Evolutionary conservation across 2,113 vertebrate species (phyloP).

Genomic region (Panthera tigris): DNA sequence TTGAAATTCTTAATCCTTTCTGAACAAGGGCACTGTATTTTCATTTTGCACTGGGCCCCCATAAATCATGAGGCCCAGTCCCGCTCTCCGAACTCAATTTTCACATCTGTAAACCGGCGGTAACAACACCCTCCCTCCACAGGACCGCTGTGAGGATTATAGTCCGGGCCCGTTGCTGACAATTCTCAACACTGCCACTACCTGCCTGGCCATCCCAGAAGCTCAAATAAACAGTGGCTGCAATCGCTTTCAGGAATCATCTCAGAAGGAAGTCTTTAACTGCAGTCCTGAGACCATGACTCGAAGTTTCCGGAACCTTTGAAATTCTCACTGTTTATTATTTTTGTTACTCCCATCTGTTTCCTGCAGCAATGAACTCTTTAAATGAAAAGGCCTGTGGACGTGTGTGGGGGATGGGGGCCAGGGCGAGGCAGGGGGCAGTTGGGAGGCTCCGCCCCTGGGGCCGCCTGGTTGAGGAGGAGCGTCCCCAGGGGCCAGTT

Average conservation of each 20-base stretch:
- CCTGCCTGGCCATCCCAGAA: not conserved
- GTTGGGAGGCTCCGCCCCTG: not conserved
- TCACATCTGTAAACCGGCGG: not conserved
- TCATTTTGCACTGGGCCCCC: no score
- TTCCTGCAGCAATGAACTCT: conserved; percentile 54
- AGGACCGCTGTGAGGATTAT: accelerated
- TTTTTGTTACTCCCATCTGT: conserved; percentile 60
- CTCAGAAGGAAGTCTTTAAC: conserved; percentile 54
- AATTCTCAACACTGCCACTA: not conserved
- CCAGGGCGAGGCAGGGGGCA: not conserved
- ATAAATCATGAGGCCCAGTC: not conserved
- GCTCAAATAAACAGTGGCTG: not conserved
- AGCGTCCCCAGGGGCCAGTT: not conserved
- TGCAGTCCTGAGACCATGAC: not conserved
- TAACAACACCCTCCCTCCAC: not conserved
- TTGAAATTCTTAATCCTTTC: not conserved
- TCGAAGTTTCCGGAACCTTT: conserved; percentile 51
- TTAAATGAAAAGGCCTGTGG: not conserved
- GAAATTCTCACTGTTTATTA: conserved; percentile 55
- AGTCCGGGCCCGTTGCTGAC: not conserved
- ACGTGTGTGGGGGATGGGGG: not conserved
- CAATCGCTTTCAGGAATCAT: not conserved
- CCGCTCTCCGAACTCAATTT: not conserved
- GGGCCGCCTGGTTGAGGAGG: not conserved
- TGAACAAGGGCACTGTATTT: not conserved